Conservation (phyloP, 2,797 vertebrate genomes). For the Cephalopachus bancanus region DNA sequence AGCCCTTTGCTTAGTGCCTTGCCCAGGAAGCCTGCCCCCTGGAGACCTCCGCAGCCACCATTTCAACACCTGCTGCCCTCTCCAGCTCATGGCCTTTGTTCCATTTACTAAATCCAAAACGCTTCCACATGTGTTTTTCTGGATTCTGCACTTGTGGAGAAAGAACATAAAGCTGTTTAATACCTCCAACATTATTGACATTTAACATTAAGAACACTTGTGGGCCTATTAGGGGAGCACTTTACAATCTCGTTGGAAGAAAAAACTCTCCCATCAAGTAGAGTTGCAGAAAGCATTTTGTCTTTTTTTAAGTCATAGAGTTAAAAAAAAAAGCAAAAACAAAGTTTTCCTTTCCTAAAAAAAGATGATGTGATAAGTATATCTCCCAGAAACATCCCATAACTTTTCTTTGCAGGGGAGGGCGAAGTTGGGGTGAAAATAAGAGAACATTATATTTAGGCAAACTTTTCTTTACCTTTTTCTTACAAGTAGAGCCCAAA, state of each 20-base stretch:
- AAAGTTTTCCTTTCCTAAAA: neutral
- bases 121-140: neutral
- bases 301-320: conserved; percentile 23
- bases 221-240: neutral
- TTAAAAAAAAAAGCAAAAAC: neutral
- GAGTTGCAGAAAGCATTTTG: neutral
- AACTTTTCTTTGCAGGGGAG: too few relatives aligned
- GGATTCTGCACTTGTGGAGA: neutral
- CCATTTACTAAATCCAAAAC: neutral
- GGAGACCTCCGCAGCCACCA: neutral
- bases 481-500: neutral
- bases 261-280: neutral
- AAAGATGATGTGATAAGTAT: neutral
- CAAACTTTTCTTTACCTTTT: neutral
- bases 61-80: neutral
- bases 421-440: neutral
- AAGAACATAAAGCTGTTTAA: conserved; percentile 18
- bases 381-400: neutral
- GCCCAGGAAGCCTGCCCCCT: neutral
- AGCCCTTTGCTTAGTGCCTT: neutral
- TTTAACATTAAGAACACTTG: conserved; percentile 8
- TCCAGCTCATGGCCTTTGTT: neutral
- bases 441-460: neutral
- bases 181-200: neutral
- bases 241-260: neutral